Conservation (phyloP, 23 tunicate genomes). For the Trididemnum miniatum region DNA sequence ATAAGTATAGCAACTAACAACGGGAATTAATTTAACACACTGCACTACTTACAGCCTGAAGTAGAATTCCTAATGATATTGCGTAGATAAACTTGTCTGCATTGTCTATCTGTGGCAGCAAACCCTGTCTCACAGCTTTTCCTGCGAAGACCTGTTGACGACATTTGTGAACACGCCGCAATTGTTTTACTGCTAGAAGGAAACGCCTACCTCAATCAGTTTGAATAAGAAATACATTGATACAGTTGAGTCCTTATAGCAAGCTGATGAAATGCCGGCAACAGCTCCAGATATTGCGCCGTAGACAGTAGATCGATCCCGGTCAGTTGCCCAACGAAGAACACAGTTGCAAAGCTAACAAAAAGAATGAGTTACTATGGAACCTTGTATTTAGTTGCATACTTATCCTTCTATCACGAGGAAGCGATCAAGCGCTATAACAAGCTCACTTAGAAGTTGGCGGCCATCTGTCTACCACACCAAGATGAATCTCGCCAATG, state of each 20-base stretch:
- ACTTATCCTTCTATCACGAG: too few species aligned
- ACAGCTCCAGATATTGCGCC: conserved; percentile 54
- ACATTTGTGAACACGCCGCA: too few species aligned
- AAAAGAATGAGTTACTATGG: too few species aligned
- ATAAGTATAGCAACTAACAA: too few species aligned
- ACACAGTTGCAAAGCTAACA: conserved; percentile 38
- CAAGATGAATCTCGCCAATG: too few species aligned
- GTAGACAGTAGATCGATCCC: conserved; percentile 43
- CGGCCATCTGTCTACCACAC: too few species aligned
- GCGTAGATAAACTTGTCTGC: conserved; percentile 15
- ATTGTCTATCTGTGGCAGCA: conserved; percentile 27
- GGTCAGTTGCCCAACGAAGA: conserved; percentile 29
- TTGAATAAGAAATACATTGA: conserved; percentile 48
- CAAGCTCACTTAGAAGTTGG: too few species aligned
- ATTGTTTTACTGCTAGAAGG: too few species aligned
- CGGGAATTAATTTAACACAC: too few species aligned
- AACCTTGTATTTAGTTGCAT: too few species aligned
- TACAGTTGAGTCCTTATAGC: conserved; percentile 46
- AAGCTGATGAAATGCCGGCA: conserved; percentile 38
- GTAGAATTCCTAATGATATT: conserved; percentile 22
- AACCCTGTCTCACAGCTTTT: conserved; percentile 30
- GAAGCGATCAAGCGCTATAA: too few species aligned
- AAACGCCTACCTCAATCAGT: conserved; percentile 46
- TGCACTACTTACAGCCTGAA: conserved; percentile 48
- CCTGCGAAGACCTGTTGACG: background rate